phyloP scores from a whole-genome alignment of 2,888 invertebrate genomes.

The Epicampocera succincta region DNA sequence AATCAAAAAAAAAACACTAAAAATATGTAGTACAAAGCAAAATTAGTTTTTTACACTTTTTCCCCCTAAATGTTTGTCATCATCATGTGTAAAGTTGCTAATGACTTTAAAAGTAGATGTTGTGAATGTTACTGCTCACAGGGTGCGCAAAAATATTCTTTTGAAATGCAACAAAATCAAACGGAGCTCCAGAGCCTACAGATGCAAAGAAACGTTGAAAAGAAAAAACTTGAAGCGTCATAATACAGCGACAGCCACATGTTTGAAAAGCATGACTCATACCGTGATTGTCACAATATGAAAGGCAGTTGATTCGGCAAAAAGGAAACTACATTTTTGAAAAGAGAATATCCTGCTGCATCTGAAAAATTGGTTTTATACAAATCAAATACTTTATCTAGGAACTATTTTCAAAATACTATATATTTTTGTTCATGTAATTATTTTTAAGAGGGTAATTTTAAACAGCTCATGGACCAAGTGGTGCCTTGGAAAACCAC shows the following conservation, averaged over 20 bases:
- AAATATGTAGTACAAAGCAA: background rate
- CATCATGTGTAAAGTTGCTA: constrained; percentile 76
- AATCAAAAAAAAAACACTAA: too few species aligned
- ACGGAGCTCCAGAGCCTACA: background rate
- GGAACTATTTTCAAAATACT: too few species aligned
- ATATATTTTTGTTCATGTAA: too few species aligned
- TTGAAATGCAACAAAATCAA: background rate
- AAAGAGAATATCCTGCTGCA: too few species aligned
- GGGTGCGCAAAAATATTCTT: background rate
- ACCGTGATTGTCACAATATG: constrained; percentile 24
- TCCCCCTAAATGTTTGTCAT: constrained; percentile 44
- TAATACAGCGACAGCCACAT: constrained; percentile 48
- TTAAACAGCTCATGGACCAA: too few species aligned
- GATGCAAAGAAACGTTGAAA: background rate
- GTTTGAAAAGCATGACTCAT: constrained; percentile 60
- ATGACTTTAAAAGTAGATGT: constrained; percentile 78
- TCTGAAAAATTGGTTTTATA: too few species aligned
- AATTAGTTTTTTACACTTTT: constrained; percentile 18
- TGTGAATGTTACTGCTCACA: constrained; percentile 8
- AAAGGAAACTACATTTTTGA: too few species aligned
- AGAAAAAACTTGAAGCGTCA: constrained; percentile 22
- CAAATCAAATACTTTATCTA: too few species aligned
- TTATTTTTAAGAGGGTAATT: too few species aligned
- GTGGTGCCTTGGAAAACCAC: too few species aligned
- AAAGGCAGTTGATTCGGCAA: background rate